Conservation (phyloP, 2,888 invertebrate genomes). For the Tillus elongatus region DNA sequence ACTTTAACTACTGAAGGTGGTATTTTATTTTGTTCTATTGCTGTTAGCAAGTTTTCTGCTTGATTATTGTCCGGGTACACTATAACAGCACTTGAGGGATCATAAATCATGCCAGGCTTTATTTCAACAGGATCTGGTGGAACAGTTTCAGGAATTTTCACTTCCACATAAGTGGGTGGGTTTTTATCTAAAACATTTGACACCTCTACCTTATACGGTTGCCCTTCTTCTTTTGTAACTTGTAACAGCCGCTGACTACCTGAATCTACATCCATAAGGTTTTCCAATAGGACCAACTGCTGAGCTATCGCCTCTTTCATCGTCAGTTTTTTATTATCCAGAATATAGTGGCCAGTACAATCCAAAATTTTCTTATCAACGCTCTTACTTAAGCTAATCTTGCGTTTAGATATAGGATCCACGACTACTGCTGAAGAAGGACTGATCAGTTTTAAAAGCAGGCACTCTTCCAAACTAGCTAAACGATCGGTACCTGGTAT, state of each 20-base stretch:
- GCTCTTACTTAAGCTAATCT: constrained; percentile 59
- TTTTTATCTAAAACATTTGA: constrained; percentile 46
- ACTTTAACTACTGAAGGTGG: constrained; percentile 60
- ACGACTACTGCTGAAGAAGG: constrained; percentile 72
- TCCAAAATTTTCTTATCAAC: constrained; percentile 73
- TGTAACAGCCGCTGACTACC: constrained; percentile 56
- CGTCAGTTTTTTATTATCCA: constrained; percentile 49
- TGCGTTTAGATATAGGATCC: constrained; percentile 64
- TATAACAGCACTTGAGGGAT: constrained; percentile 66
- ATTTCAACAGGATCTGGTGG: constrained; percentile 63
- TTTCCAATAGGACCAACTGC: constrained; percentile 54
- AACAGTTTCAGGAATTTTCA: constrained; percentile 43
- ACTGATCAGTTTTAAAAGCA: constrained; percentile 77
- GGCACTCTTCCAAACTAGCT: constrained; percentile 78
- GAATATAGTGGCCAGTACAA: constrained; percentile 64
- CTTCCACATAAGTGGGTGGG: constrained; percentile 43
- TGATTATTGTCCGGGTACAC: constrained; percentile 62
- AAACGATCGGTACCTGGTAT: constrained; percentile 80
- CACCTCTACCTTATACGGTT: constrained; percentile 64
- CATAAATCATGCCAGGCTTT: constrained; percentile 64
- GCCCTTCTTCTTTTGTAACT: constrained; percentile 61
- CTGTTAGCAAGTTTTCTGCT: constrained; percentile 63
- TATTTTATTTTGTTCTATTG: constrained; percentile 67
- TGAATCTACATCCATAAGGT: constrained; percentile 42
- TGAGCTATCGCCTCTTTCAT: constrained; percentile 67